Evolutionary conservation across 2,113 vertebrate species (phyloP), one percentile per base, ranked within the genome.

Genomic region (Melanotaenia duboulayi): DNA sequence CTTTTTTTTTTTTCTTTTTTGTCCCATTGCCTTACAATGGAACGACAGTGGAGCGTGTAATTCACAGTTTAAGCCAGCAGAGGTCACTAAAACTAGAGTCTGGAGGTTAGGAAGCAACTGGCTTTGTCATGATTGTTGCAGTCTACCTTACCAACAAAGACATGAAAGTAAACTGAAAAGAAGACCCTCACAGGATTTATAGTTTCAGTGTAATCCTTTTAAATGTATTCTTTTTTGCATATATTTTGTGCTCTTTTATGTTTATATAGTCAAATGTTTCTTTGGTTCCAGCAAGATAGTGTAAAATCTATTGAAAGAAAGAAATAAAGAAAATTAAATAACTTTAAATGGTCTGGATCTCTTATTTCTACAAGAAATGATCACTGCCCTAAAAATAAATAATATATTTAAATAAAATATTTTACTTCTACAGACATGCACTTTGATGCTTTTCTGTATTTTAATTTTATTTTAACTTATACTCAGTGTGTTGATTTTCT

Each of bases 241-340:
- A 92, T 94, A 93, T 91, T 93, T 92, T 93, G 93, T 93, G 91
- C 90, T 91, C 89, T 89, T 90, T 93, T 93, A 93, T 91, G 91
- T 94, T 93, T 86, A 83, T 93, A 91, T 94, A 94, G 93, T 94
- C 90, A 85, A 91, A 90, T 91, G 91, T 93, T 94, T 85, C 81
- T 93, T 94, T 92, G 90, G 90, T 94, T 93, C 89, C 85, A 91
- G 89, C 91, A 80, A 91, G 91, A 91, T 93, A 91, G 88, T 94
- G 92, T 93, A 91, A 91, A 93, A 93, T 90, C 84, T 93, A 93
- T 94, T 93, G 89, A 93, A 90, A 93, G 87, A 91, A 91, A 90
- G 87, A 92, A 94, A 93, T 88, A 92, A 94, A 94, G 86, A 94
- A 92, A 94, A 87, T 85, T 57, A 88, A 89, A 89, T 3, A 5